Base-by-base conservation (phyloP, 2,113 vertebrate species). In the Formicarius rufipectus region DNA sequence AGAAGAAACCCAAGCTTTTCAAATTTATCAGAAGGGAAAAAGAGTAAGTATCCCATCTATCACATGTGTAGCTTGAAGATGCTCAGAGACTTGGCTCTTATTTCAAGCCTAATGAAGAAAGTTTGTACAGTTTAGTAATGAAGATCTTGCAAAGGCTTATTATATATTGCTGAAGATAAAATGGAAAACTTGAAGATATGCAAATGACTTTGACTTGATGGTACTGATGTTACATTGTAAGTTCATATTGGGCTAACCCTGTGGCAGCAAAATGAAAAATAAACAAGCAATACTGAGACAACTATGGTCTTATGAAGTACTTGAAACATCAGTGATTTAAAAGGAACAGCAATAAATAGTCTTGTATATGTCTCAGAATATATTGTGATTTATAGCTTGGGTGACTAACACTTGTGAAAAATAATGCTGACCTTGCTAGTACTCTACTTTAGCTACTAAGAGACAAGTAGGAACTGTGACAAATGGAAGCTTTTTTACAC, bases 101-200 rank as follows among this genome's bases (percentile, higher is more conserved):
- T 80, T 94, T 95, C 79, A 90, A 74, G 6, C 18, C 19, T 74
- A 77, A 94, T 71, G 67, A 86, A 86, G 55, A 77, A 92, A 77
- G 72, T 77, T 85, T 67, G 45, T 60, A 35, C 3, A 11, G 42
- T 63, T 91, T 74, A 35, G 22, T 83, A 84, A 93, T 67, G 45
- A 94, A 82, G 62, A 84, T 85, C 30, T 91, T 91, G 45, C 2
- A 1, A 68, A 82, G 37, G 7, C 87, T 16, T 73, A 82, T 84
- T 94, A 53, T 23, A 25, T 82, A 68, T 18, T 79, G 74, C 85
- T 82, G 68, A 96, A 91, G 90, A 90, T 71, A 84, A 94, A 97
- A 94, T 49, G 39, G 9, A n/a, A 17, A 91, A 31, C n/a, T 52
- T 74, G 47, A 92, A 90, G 33, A 40, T 80, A 91, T 59, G 82